phyloP scores from a whole-genome alignment of 2,113 vertebrate species.

The Clarias macrocephalus region DNA sequence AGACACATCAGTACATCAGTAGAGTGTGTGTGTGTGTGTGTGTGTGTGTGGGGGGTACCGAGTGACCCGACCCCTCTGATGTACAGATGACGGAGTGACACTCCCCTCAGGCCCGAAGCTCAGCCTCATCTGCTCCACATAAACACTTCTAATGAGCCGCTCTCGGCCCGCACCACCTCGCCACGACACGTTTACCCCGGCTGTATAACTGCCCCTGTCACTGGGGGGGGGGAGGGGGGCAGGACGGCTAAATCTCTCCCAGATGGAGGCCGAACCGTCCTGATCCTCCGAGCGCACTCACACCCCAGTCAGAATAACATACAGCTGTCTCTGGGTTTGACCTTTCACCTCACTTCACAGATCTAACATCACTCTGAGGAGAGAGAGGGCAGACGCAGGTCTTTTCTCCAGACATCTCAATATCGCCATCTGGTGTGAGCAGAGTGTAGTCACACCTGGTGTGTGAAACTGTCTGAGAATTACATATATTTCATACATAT shows the following conservation, averaged over 20 bases:
- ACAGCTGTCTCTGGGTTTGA: neutral
- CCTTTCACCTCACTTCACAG: neutral
- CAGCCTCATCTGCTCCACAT: neutral
- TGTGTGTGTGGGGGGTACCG: too few relatives aligned
- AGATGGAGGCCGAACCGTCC: neutral
- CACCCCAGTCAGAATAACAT: neutral
- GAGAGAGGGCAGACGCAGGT: neutral
- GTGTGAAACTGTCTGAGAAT: too few relatives aligned
- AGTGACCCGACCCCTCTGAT: neutral
- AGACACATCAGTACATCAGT: too few relatives aligned
- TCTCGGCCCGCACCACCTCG: neutral
- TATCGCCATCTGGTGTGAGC: slow-evolving; percentile 48
- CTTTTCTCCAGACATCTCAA: slow-evolving; percentile 27
- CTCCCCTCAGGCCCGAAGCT: neutral
- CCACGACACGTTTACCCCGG: neutral
- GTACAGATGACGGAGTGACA: neutral
- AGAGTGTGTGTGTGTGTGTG: too few relatives aligned
- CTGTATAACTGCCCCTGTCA: neutral
- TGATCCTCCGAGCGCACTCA: neutral
- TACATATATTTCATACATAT: too few relatives aligned
- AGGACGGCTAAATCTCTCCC: slow-evolving; percentile 8
- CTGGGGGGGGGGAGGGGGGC: neutral
- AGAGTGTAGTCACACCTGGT: neutral
- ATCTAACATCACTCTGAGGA: neutral
- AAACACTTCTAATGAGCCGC: neutral